Conservation (phyloP, 2,888 invertebrate species). For the Nesidiocoris tenuis region DNA sequence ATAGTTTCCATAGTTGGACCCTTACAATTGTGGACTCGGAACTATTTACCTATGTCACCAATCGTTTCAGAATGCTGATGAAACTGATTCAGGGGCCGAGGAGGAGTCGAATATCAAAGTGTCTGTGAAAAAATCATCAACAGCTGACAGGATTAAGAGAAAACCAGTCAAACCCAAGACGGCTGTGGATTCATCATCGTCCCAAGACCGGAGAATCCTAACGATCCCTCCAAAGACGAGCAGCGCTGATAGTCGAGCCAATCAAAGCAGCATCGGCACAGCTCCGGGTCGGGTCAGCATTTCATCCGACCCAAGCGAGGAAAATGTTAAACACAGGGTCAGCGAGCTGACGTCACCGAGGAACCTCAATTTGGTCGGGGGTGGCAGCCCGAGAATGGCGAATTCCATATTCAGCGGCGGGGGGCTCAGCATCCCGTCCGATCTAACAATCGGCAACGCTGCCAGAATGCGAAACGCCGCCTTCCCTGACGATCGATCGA, state of each 20-base stretch:
- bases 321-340: background rate
- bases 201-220: background rate
- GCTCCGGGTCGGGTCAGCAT: background rate
- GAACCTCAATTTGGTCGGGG: background rate
- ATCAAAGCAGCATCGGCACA: background rate
- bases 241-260: background rate
- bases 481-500: background rate
- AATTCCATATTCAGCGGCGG: background rate
- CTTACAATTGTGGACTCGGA: too few relatives aligned
- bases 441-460: constrained; percentile 27
- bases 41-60: too few relatives aligned
- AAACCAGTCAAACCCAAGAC: background rate
- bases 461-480: constrained; percentile 10
- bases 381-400: background rate
- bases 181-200: background rate
- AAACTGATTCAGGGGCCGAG: constrained; percentile 4
- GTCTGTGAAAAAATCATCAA: constrained; percentile 20
- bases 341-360: background rate
- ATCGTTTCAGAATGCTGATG: constrained; percentile 4
- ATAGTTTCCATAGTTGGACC: too few relatives aligned
- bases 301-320: background rate
- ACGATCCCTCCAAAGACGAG: background rate
- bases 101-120: constrained; percentile 16
- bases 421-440: constrained; percentile 25
- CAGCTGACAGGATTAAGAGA: background rate